Conservation (phyloP, 2,113 vertebrate genomes). For the Passer montanus region DNA sequence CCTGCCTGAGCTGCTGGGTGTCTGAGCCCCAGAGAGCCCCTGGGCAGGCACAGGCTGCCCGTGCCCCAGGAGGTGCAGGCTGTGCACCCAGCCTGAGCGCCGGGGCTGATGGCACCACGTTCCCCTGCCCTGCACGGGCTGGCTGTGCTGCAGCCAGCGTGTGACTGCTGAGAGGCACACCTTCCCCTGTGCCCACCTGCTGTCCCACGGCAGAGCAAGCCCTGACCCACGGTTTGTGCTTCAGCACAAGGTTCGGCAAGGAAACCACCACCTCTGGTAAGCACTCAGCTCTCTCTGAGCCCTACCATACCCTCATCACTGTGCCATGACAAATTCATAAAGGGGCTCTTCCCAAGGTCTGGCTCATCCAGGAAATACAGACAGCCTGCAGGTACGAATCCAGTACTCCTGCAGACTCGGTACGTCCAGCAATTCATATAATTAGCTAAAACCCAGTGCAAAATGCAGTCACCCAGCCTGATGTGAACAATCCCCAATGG, state of each 20-base stretch:
- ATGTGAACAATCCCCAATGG: neutral
- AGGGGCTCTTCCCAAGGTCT: neutral
- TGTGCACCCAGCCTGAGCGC: neutral
- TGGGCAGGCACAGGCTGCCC: neutral
- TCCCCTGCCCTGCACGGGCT: rapidly evolving
- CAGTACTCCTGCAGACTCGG: rapidly evolving
- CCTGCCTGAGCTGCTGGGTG: neutral
- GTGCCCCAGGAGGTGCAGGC: rapidly evolving
- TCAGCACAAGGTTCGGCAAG: neutral
- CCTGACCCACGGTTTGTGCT: neutral
- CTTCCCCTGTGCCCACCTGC: neutral
- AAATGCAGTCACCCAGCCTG: neutral
- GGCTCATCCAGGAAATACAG: neutral
- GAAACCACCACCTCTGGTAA: rapidly evolving
- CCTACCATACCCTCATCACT: too few species aligned
- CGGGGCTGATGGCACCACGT: rapidly evolving
- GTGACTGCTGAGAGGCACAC: rapidly evolving
- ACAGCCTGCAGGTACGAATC: neutral
- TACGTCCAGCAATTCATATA: neutral
- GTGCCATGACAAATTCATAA: rapidly evolving
- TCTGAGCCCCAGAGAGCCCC: rapidly evolving
- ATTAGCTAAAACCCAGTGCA: neutral
- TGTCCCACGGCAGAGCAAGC: neutral
- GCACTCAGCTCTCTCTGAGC: neutral
- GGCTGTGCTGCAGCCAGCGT: rapidly evolving